Conservation (phyloP, 2,113 vertebrate species). For the Phoenicopterus ruber region DNA sequence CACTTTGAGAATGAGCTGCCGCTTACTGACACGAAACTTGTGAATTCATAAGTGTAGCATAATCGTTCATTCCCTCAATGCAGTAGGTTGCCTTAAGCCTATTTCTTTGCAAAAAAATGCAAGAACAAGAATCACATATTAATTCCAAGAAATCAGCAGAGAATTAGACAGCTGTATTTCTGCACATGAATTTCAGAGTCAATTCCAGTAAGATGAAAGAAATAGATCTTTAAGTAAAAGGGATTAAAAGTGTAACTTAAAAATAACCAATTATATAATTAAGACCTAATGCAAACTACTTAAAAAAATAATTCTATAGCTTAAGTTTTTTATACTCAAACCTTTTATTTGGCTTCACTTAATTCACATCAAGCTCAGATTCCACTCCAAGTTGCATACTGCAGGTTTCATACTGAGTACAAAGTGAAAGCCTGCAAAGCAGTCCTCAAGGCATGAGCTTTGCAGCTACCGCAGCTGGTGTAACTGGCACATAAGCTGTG, state of each 20-base stretch:
- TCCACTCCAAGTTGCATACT: neutral
- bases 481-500: neutral
- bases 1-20: neutral
- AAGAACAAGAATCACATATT: neutral
- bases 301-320: neutral
- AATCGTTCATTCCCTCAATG: neutral
- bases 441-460: neutral
- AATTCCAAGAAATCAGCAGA: neutral
- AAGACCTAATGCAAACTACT: neutral
- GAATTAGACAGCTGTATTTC: neutral
- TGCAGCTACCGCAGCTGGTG: neutral
- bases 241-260: neutral
- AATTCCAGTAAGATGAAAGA: neutral
- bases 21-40: neutral
- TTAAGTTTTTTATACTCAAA: neutral
- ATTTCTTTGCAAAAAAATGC: neutral
- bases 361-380: neutral
- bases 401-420: neutral
- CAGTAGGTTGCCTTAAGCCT: neutral
- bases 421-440: neutral
- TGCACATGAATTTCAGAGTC: neutral
- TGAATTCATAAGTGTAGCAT: neutral
- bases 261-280: neutral
- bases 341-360: neutral
- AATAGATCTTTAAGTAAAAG: neutral